A percentile compares a stretch with the other conserved stretches of the same genome.
Evolutionary conservation across 2,797 vertebrate species (phyloP).

Genomic region (Sciaenops ocellatus): DNA sequence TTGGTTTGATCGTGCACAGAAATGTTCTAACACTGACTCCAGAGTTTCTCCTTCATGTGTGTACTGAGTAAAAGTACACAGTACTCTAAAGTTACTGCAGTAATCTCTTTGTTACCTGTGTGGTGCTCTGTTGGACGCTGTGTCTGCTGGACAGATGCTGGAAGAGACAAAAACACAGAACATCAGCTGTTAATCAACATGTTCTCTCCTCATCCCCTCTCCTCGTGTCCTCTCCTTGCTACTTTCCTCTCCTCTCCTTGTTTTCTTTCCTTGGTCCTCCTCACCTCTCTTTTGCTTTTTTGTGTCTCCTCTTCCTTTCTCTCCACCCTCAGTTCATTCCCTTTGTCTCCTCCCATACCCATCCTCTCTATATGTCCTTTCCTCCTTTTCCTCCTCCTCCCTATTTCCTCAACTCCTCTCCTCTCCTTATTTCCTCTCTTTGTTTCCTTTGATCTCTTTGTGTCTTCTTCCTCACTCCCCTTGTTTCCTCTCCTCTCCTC

Average conservation of each 20-base stretch:
- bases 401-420: not conserved
- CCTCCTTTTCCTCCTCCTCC: too few relatives aligned
- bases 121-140: constrained; percentile 94
- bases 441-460: not conserved
- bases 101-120: constrained; percentile 84
- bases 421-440: not conserved
- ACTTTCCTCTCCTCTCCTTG: not conserved
- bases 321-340: not conserved
- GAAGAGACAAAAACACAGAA: constrained; percentile 14
- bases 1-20: too few relatives aligned
- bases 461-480: not conserved
- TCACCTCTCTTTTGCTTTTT: not conserved
- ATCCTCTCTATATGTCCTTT: not conserved
- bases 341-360: not conserved
- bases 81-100: not conserved
- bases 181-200: not conserved
- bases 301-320: not conserved
- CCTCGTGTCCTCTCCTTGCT: not conserved
- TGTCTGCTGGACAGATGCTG: constrained; percentile 94
- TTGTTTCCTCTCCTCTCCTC: too few relatives aligned
- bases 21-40: too few relatives aligned
- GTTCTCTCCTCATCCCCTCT: not conserved
- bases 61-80: not conserved
- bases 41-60: too few relatives aligned
- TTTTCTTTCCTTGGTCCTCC: not conserved